Evolutionary conservation across 2,888 invertebrate genomes (phyloP).

Genomic region (Tanypteryx hageni): DNA sequence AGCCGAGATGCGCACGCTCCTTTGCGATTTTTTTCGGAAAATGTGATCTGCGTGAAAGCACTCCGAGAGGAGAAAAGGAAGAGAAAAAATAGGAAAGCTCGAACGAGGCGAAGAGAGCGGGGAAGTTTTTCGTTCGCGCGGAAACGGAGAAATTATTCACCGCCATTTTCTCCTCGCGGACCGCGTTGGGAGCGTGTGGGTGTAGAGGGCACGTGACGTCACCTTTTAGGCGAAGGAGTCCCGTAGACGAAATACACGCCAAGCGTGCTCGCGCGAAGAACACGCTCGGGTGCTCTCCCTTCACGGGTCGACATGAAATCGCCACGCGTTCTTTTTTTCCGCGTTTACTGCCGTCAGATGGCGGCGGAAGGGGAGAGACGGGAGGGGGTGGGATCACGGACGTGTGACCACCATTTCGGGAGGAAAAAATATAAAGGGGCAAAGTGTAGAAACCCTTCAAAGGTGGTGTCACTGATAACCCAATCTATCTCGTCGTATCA

Average conservation of each 20-base stretch:
- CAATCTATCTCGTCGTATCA: background rate
- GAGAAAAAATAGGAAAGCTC: background rate
- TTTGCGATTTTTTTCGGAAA: conserved; percentile 27
- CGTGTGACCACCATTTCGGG: background rate
- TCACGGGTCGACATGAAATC: background rate
- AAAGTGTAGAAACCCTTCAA: background rate
- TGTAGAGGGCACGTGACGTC: background rate
- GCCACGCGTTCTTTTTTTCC: background rate
- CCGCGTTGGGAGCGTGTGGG: background rate
- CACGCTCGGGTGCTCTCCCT: background rate
- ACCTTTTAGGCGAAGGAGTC: background rate
- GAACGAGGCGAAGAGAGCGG: background rate
- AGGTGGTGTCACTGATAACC: conserved; percentile 7
- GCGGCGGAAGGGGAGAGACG: background rate
- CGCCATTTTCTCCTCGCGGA: too few relatives aligned
- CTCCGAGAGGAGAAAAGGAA: background rate
- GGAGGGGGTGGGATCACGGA: background rate
- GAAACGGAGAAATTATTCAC: too few relatives aligned
- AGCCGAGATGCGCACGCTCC: conserved; percentile 33
- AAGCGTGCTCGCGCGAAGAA: background rate
- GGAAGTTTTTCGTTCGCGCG: too few relatives aligned
- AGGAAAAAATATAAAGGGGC: background rate
- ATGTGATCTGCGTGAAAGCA: conserved; percentile 16
- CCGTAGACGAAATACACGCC: background rate
- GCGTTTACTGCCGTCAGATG: background rate